Base-by-base conservation (phyloP, 1,140 invertebrate species). In the Epicauta chinensis region DNA sequence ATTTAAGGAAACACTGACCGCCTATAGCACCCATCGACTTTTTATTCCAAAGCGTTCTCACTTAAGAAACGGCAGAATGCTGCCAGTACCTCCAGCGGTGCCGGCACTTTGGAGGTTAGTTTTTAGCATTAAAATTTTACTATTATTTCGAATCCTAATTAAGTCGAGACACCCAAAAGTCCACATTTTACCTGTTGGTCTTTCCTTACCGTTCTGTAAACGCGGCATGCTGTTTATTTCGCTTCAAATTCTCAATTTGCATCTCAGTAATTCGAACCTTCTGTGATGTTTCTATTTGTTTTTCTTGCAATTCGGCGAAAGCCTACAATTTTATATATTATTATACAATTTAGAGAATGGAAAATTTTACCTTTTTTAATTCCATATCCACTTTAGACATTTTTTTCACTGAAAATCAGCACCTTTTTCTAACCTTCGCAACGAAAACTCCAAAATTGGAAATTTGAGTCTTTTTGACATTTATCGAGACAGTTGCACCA, bases 231-330 rank as follows among this genome's bases (percentile, higher is more conserved):
- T 84, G 77, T 56, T 87, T 83, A 10, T 76, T 75, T 43, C 81
- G 71, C 56, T 81, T 83, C 10, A 91, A 67, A 3, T 75, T 76
- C 32, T 85, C 83, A 51, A 91, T 87, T 74, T 93, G 87, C 2
- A 84, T 68, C 71, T 91, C 88, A 7, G 87, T 81, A 32, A 90
- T 63, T 66, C 86, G 83, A 35, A 92, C 71, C 70, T 90, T 90
- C 66, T 91, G 85, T 46, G 75, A 81, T 1, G 89, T 89, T 55
- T 86, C 83, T 1, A 89, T 73, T 78, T 88, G 82, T 73, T 91
- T 92, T n/a, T 80, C 75, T 65, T 93, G 89, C 31, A 93, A 71
- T 58, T 93, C 89, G 16, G 78, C 69, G 66, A 94, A 93, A 7
- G 89, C 90, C 78, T 91, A 39, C 49, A 60, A 62, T 31, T 46